Conservation (phyloP, 2,113 vertebrate species). For the Solea solea region DNA sequence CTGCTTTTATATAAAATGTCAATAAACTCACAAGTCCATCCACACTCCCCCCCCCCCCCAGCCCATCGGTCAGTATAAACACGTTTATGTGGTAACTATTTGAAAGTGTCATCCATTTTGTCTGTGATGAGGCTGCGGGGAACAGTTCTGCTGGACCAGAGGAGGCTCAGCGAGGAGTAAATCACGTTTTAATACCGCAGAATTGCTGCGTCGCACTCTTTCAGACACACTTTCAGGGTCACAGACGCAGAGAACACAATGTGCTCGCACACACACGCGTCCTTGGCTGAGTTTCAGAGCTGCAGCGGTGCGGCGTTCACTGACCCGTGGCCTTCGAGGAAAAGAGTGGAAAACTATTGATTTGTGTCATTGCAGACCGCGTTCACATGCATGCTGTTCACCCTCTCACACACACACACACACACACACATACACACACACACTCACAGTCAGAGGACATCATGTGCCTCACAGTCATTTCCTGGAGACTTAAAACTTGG, state of each 20-base stretch:
- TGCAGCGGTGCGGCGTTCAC: slow-evolving; percentile 28
- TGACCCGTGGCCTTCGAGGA: slow-evolving; percentile 54
- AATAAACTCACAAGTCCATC: background rate
- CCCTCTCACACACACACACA: background rate
- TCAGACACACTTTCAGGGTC: slow-evolving; percentile 5
- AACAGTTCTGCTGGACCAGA: slow-evolving; percentile 2
- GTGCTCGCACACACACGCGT: slow-evolving; percentile 40
- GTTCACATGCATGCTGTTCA: background rate
- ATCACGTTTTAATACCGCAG: slow-evolving; percentile 35
- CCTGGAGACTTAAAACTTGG: no score
- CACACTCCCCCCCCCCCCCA: background rate
- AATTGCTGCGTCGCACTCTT: background rate
- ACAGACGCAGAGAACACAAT: background rate
- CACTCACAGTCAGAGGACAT: no score
- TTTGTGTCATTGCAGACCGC: slow-evolving; percentile 45
- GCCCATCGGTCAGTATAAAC: background rate
- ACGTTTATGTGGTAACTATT: background rate
- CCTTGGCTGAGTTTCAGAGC: slow-evolving; percentile 54
- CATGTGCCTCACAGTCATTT: no score
- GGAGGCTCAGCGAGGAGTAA: slow-evolving; percentile 27
- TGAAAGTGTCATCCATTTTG: background rate
- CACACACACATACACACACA: background rate
- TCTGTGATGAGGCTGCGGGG: background rate
- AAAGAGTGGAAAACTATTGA: slow-evolving; percentile 54
- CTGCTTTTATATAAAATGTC: no score